Evolutionary conservation across 2,113 vertebrate species (phyloP), one percentile per base, ranked within the genome.

Genomic region (Erythrocebus patas): DNA sequence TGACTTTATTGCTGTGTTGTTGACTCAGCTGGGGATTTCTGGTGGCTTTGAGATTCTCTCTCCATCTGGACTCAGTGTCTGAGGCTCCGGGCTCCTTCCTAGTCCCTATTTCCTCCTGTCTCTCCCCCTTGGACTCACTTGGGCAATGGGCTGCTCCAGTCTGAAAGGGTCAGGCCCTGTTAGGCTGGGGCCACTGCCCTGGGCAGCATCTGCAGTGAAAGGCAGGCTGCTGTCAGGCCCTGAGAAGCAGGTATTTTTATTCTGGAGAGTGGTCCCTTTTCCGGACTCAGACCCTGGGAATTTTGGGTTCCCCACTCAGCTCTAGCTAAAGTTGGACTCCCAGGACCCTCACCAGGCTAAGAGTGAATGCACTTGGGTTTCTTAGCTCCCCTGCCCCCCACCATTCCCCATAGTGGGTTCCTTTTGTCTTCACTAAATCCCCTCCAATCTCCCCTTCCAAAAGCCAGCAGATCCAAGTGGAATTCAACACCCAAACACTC

Each of bases 351-450:
- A 72, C 43, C 61, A 16, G 82, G 81, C 95, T 96, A 2, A 0
- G 18, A 23, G 97, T 83, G 96, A 97, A 97, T 96, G 90, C 43
- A 73, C 88, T 98, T 94, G 89, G 93, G 94, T 95, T 97, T 97
- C 93, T 91, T 57, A 61, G 86, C 96, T 70, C 66, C 83, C 48
- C 92, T 66, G 30, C 35, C 43, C 91, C 72, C 86, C 32, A 40
- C 95, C 76, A 17, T 82, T 87, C 70, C 59, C 89, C 91, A 97
- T 92, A 83, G 92, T 76, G 95, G 59, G 93, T 83, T 98, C 89
- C 97, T 84, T 97, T 97, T 97, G 97, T 35, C 96, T 92, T 93
- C 40, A 89, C 52, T 98, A 98, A 98, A 98, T 91, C 97, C 93
- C 93, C 92, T 96, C 72, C 48, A 89, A 97, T 95, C 97, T 97